Conservation (phyloP, 2,113 vertebrate species). For the Suricata suricatta region DNA sequence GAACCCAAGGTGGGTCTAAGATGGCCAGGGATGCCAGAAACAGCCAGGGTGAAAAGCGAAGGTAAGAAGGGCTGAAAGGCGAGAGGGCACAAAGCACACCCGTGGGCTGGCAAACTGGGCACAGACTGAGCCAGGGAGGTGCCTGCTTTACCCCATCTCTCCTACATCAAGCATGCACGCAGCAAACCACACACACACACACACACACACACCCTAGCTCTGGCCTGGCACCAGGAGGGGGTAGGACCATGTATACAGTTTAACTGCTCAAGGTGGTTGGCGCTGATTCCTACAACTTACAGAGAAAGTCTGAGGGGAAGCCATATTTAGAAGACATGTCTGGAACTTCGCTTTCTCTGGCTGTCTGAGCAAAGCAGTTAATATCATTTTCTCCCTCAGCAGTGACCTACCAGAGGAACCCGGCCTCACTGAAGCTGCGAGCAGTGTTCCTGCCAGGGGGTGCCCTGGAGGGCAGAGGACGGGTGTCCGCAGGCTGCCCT, state of each 20-base stretch:
- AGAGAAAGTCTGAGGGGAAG: neutral
- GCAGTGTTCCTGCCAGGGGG: neutral
- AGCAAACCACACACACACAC: neutral
- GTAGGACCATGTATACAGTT: too few species aligned
- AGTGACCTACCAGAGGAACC: neutral
- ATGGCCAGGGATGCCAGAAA: accelerated
- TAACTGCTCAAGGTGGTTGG: neutral
- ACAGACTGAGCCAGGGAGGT: accelerated
- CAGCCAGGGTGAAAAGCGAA: neutral
- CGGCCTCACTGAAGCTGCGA: neutral
- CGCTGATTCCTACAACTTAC: neutral
- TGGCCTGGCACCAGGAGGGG: neutral
- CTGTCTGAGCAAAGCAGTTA: neutral
- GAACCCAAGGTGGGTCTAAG: neutral
- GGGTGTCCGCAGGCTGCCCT: neutral
- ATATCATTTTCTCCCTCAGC: neutral
- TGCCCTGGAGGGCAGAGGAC: neutral
- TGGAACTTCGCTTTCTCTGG: neutral
- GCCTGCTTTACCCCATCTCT: accelerated
- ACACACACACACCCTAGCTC: neutral
- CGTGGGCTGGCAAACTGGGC: neutral
- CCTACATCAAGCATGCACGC: accelerated
- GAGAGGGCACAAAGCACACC: neutral
- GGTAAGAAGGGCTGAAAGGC: neutral
- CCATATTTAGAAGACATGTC: neutral